Conservation (phyloP, 2,888 invertebrate species). For the Drosophila paramelanica region DNA sequence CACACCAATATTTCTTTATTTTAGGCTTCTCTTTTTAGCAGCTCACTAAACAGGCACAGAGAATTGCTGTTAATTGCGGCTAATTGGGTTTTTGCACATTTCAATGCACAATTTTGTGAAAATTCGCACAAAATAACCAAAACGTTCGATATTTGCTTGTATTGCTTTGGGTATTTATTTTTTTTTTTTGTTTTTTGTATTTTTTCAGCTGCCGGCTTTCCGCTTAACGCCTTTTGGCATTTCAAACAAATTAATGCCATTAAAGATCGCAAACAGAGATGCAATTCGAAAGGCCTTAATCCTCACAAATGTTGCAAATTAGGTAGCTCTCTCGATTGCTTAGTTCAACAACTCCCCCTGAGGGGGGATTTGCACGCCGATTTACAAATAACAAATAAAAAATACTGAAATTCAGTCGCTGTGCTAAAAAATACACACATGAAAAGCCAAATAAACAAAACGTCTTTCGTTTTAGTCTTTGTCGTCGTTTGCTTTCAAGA, state of each 20-base stretch:
- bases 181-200: not conserved
- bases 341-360: conserved; percentile 28
- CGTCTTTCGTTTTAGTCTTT: conserved; percentile 55
- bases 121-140: conserved; percentile 75
- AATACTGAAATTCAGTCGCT: conserved; percentile 1
- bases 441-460: conserved; percentile 63
- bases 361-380: not conserved
- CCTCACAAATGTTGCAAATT: conserved; percentile 67
- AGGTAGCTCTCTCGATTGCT: conserved; percentile 59
- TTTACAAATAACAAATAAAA: conserved; percentile 18
- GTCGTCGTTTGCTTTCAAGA: conserved; percentile 56
- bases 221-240: conserved; percentile 57
- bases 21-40: conserved; percentile 40
- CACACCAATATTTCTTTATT: not conserved
- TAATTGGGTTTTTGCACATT: conserved; percentile 73
- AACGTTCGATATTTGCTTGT: conserved; percentile 30
- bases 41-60: conserved; percentile 33
- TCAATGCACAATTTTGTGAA: conserved; percentile 69
- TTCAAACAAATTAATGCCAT: conserved; percentile 60
- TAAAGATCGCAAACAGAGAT: conserved; percentile 45
- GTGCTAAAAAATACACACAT: conserved; percentile 3
- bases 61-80: conserved; percentile 71
- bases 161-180: not conserved
- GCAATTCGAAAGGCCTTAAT: conserved; percentile 60
- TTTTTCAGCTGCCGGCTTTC: conserved; percentile 37